phyloP scores from a whole-genome alignment of 2,113 vertebrate genomes.

The Crotophaga sulcirostris region DNA sequence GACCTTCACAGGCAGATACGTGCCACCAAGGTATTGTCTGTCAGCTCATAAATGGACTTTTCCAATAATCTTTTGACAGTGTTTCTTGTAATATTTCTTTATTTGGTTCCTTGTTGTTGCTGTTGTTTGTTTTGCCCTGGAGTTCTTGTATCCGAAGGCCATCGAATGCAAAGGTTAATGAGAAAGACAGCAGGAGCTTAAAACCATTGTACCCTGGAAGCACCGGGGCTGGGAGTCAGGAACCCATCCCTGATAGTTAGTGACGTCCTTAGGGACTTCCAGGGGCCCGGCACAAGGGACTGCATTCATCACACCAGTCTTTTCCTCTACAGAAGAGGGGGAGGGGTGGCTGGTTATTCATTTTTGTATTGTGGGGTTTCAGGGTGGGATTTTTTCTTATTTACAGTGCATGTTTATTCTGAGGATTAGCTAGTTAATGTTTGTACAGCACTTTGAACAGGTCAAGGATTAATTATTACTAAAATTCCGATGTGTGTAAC shows the following conservation, averaged over 20 bases:
- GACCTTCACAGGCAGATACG: constrained; percentile 86
- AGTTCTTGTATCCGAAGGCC: background rate
- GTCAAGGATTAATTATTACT: constrained; percentile 57
- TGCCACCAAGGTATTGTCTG: constrained; percentile 85
- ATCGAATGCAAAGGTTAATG: background rate
- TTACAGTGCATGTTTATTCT: background rate
- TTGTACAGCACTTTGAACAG: constrained; percentile 34
- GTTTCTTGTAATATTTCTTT: background rate
- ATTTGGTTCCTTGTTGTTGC: background rate
- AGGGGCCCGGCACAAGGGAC: background rate
- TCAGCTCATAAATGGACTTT: background rate
- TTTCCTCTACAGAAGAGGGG: background rate
- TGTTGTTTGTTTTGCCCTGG: background rate
- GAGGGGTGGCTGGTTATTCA: background rate
- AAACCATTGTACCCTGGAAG: background rate
- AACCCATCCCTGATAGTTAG: background rate
- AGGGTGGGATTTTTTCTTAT: background rate
- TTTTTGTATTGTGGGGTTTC: background rate
- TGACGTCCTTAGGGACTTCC: background rate
- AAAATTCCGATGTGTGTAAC: constrained; percentile 44
- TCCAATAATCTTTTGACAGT: constrained; percentile 1
- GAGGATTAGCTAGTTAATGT: constrained; percentile 53
- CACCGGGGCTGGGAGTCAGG: background rate
- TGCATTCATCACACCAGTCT: background rate
- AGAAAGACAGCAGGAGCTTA: background rate